Base-by-base conservation (phyloP, 1,140 invertebrate species). In the Chironomus striatipennis region DNA sequence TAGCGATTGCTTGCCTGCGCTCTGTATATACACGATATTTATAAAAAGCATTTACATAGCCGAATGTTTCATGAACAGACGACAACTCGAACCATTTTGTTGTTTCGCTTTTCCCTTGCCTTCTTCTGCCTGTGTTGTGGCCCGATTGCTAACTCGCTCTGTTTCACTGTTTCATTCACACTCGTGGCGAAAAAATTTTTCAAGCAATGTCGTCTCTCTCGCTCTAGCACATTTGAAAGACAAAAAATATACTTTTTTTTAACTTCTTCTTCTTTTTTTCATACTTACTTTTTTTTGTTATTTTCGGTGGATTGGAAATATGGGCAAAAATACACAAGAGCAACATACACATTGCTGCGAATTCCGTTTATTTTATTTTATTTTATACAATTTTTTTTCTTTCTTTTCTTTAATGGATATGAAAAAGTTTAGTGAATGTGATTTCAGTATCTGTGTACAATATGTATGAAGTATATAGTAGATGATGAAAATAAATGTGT, bases 271-370 rank as follows among this genome's bases (percentile, higher is more conserved):
- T 47, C 43, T 47, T 47, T 47, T 47, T 5, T n/a, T n/a, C n/a
- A n/a, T 34, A 34, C 24, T 34, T 57, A 43, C 15, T 12, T 57
- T 57, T 70, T 70, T 18, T 70, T 70, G 65, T 18, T 20, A 21
- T 70, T 70, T 70, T 70, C 20, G 65, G 65, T 57, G 47, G 47
- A 57, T 70, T 70, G 65, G 65, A 70, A 70, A 70, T 70, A 70
- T 70, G 65, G 65, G 65, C 65, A 70, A 70, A 70, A 70, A 18
- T 57, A 57, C 47, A 57, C 47, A 57, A 57, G 47, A 57, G 20
- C 20, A 70, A 70, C 65, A 70, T 70, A 70, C 65, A 70, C 65
- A 70, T 70, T 70, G 65, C 65, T 70, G 65, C 65, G 20, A 70
- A 70, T 70, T 70, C 65, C 65, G 65, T 70, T 70, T 57, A 12